A percentile compares a stretch with the other conserved stretches of the same genome.
These are phyloP conservation scores for Bombus picipes DNA, from an alignment of 1,140 invertebrate species.

Conservation along the genomic window DNA sequence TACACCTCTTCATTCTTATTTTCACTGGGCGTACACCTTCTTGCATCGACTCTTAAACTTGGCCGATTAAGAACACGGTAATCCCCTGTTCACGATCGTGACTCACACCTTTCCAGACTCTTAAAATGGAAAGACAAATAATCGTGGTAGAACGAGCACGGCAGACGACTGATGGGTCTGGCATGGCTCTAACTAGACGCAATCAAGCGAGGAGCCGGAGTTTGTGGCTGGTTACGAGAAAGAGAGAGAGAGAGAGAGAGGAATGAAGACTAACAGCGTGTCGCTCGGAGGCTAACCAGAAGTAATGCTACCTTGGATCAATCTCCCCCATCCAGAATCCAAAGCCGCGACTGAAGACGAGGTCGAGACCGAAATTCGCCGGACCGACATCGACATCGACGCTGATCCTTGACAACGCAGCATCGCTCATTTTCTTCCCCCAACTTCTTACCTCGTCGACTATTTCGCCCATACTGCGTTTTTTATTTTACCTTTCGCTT, in stretches of 20 bases:
- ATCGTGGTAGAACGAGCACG: constrained; percentile 74
- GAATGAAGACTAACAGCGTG: constrained; percentile 82
- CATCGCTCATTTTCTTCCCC: neutral
- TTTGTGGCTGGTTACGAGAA: constrained; percentile 72
- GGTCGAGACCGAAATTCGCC: constrained; percentile 3
- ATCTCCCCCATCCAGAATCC: constrained; percentile 75
- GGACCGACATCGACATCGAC: neutral
- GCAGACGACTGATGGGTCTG: constrained; percentile 78
- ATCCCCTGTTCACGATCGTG: constrained; percentile 40
- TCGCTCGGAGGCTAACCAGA: constrained; percentile 81
- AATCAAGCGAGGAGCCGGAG: constrained; percentile 78
- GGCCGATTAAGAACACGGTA: neutral
- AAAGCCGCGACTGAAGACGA: constrained; percentile 51
- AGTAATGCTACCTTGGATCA: constrained; percentile 81
- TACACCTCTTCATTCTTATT: neutral
- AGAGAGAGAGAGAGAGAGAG: constrained; percentile 68
- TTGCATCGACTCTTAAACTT: neutral
- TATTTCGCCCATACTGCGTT: no score
- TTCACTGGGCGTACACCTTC: neutral
- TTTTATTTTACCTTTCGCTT: no score
- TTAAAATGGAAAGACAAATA: constrained; percentile 81
- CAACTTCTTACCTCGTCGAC: no score
- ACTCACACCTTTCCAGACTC: constrained; percentile 61
- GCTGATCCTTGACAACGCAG: neutral
- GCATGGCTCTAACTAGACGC: constrained; percentile 81